phyloP scores from a whole-genome alignment of 2,888 invertebrate genomes.

The Aradus depressus region DNA sequence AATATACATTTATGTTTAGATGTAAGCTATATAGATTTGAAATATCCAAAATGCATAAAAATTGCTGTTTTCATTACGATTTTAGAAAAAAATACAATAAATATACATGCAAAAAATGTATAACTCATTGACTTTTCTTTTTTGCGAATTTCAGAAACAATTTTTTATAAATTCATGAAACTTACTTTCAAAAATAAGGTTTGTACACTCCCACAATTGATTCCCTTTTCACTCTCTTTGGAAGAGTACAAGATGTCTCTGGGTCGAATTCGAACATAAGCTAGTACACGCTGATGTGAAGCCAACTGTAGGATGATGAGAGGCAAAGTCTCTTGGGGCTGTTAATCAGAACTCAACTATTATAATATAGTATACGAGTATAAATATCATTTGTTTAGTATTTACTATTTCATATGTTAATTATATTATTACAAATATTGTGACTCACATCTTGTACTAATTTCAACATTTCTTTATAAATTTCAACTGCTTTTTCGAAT shows the following conservation, averaged over 20 bases:
- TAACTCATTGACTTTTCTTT: background rate
- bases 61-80: background rate
- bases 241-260: conserved; percentile 18
- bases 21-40: too few relatives aligned
- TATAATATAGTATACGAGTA: background rate
- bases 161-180: background rate
- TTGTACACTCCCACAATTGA: conserved; percentile 16
- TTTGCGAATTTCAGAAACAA: background rate
- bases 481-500: conserved; percentile 3
- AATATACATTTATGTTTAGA: too few relatives aligned
- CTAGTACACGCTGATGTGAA: conserved; percentile 6
- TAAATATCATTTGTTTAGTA: background rate
- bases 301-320: conserved; percentile 12
- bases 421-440: background rate
- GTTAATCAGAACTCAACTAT: background rate
- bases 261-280: conserved; percentile 9
- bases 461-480: conserved; percentile 6
- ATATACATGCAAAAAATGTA: background rate
- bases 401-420: too few relatives aligned
- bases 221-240: conserved; percentile 15
- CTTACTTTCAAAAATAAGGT: conserved; percentile 19
- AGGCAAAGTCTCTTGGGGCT: conserved; percentile 24
- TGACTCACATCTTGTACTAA: conserved; percentile 17
- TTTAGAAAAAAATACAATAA: background rate
- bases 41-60: too few relatives aligned